Conservation (phyloP, 2,888 invertebrate genomes). For the Crematogaster levior region DNA sequence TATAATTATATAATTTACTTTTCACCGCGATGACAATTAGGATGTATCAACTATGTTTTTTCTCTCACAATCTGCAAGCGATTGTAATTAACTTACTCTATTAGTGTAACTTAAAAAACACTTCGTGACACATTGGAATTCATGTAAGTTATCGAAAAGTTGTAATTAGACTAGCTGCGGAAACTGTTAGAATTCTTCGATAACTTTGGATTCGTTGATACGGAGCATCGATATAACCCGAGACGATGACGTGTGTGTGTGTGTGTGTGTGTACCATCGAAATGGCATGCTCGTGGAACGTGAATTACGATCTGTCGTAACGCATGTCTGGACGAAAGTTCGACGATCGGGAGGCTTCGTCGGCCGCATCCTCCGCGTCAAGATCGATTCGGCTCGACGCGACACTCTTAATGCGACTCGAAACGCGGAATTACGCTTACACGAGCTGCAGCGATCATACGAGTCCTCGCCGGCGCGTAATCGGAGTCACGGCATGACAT, state of each 20-base stretch:
- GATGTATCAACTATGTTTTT: not conserved
- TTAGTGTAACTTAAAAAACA: not conserved
- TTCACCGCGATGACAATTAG: not conserved
- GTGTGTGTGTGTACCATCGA: conserved; percentile 14
- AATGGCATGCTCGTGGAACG: conserved; percentile 1
- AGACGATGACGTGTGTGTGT: no score
- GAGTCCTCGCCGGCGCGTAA: conserved; percentile 37
- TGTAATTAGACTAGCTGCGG: not conserved
- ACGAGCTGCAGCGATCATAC: conserved; percentile 1
- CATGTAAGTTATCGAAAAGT: not conserved
- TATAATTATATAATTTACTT: not conserved
- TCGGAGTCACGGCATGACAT: conserved; percentile 52
- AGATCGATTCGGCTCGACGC: not conserved
- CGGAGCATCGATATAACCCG: not conserved
- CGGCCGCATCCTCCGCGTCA: not conserved
- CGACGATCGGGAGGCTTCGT: not conserved
- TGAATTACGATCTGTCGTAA: conserved; percentile 12
- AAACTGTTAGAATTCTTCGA: not conserved
- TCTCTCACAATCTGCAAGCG: not conserved
- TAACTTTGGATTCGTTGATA: not conserved
- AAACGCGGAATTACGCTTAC: conserved; percentile 35
- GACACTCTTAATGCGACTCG: conserved; percentile 23
- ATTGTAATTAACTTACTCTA: not conserved
- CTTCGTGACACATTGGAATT: not conserved
- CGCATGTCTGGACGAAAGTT: conserved; percentile 2